Evolutionary conservation across 2,113 vertebrate species (phyloP).

Genomic region (Gymnobelideus leadbeateri): DNA sequence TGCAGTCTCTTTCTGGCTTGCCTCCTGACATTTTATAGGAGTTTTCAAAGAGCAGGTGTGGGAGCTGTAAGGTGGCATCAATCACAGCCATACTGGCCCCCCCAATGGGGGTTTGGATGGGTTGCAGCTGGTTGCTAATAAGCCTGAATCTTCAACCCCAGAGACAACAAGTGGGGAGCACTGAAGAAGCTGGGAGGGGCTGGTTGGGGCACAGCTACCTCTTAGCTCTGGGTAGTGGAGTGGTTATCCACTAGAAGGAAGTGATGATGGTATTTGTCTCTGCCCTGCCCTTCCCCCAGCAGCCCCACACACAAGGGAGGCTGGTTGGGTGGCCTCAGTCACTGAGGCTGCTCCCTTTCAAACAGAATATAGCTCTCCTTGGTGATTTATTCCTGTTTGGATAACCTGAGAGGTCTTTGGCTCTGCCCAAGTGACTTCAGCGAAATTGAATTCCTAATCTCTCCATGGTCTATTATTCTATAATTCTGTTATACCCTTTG

Average conservation of each 20-base stretch:
- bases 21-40: conserved; percentile 65
- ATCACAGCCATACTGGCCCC: conserved; percentile 46
- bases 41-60: conserved; percentile 80
- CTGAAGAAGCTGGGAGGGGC: conserved; percentile 34
- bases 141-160: neutral
- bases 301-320: neutral
- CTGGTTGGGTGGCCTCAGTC: conserved; percentile 57
- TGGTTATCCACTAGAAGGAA: conserved; percentile 76
- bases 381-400: conserved; percentile 71
- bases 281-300: neutral
- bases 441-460: neutral
- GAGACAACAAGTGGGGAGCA: neutral
- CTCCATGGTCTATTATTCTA: neutral
- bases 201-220: neutral
- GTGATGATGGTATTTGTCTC: conserved; percentile 55
- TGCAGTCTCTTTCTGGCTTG: conserved; percentile 54
- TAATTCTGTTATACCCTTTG: neutral
- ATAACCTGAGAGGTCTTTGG: conserved; percentile 59
- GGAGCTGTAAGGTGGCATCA: conserved; percentile 69
- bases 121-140: conserved; percentile 70
- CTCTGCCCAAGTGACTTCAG: neutral
- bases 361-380: conserved; percentile 61
- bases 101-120: conserved; percentile 53
- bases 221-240: conserved; percentile 17
- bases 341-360: conserved; percentile 27